Evolutionary conservation across 2,888 invertebrate genomes (phyloP), one percentile per base, ranked within the genome.

Genomic region (Acronicta leporina): DNA sequence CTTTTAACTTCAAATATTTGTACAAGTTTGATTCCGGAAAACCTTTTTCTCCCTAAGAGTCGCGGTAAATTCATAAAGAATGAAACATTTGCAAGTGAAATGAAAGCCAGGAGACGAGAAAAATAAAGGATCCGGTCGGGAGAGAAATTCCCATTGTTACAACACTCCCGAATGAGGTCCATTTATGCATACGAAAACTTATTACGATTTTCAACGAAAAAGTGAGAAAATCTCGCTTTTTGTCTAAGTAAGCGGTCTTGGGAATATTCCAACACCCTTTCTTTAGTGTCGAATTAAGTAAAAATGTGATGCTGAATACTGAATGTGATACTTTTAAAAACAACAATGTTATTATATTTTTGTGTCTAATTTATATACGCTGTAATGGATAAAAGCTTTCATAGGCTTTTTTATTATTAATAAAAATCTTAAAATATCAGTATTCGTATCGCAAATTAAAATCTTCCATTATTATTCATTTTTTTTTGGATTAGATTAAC

Each of bases 1-100:
- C 82, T 86, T 86, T 82, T 72, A 79, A 85, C 82, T 82, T 84
- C 83, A 87, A 90, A 90, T 88, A 87, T 90, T 89, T 87, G 86
- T 84, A 80, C 84, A 84, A 89, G 82, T 89, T 87, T 86, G 83
- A 85, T 85, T 86, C 85, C 77, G 82, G 80, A 75, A 81, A 84
- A 85, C 82, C 83, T 83, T 87, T 85, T 84, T 83, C 84, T 77
- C 67, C 79, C 77, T 75, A 75, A 81, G 79, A 83, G 80, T 84
- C 82, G 83, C 85, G 83, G 87, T 87, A 87, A 90, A 91, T 91
- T 91, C 87, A 89, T 88, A 88, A 88, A 91, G 87, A 87, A 90
- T 87, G 88, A 89, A 86, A 87, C 85, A 91, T 92, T 92, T 91
- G 92, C 92, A 92, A 92, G 90, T 91, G 85, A 90, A 92, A 92